Percentiles rank a stretch among this genome's conserved stretches.
Conservation (phyloP, 2,113 vertebrate genomes). For the Theristicus caerulescens region DNA sequence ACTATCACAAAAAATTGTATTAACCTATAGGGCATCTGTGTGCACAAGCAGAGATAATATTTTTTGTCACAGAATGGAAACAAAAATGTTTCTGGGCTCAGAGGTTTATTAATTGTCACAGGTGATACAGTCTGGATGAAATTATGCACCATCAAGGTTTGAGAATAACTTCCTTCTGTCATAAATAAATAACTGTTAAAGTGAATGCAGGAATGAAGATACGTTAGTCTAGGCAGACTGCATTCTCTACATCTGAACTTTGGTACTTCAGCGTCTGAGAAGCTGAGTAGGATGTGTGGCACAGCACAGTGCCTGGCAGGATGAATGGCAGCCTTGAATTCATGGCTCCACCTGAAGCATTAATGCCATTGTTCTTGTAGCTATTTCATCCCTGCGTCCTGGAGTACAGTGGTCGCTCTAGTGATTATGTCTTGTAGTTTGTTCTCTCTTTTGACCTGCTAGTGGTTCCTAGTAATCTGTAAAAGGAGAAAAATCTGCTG, state of each 20-base stretch:
- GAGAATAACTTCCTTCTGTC: background rate
- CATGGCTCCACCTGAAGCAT: background rate
- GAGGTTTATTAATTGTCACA: background rate
- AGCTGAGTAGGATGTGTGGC: background rate
- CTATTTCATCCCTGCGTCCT: background rate
- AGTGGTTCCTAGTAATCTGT: background rate
- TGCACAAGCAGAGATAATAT: accelerated
- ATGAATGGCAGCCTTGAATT: background rate
- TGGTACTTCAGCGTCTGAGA: background rate
- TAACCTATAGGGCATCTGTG: background rate
- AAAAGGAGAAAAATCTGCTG: background rate
- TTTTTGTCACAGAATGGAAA: background rate
- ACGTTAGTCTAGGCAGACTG: background rate
- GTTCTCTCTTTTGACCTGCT: background rate
- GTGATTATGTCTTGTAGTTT: background rate
- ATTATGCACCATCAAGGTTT: background rate
- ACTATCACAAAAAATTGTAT: background rate
- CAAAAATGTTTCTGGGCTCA: background rate
- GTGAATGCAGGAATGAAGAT: background rate
- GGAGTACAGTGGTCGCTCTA: background rate
- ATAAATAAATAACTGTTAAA: background rate
- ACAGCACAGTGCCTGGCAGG: background rate
- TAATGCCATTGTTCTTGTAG: background rate
- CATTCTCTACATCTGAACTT: background rate
- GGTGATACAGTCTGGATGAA: background rate